Conservation (phyloP, 2,797 vertebrate species). For the Syngnathus acus region DNA sequence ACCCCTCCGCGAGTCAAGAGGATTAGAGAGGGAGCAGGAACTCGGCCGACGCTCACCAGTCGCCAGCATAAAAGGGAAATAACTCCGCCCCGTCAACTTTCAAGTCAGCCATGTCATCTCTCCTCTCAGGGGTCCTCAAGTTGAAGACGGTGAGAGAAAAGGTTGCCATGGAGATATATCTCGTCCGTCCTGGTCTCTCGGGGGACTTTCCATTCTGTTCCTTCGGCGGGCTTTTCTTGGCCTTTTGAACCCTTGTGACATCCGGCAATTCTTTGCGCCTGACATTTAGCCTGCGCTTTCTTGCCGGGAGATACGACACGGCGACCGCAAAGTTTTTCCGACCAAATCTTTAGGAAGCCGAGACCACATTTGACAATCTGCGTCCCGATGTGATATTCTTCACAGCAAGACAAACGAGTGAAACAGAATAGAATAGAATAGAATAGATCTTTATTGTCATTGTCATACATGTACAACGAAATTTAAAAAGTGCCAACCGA, state of each 20-base stretch:
- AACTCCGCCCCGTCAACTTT: conserved; percentile 63
- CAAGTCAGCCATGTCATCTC: conserved; percentile 65
- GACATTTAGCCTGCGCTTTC: conserved; percentile 46
- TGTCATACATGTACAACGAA: too few species aligned
- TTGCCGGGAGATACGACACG: conserved; percentile 30
- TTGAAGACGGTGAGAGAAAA: conserved; percentile 11
- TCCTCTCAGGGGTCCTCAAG: conserved; percentile 34
- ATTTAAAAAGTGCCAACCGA: too few species aligned
- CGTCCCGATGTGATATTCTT: background rate
- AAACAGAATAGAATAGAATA: too few species aligned
- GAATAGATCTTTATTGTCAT: too few species aligned
- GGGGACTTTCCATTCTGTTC: conserved; percentile 29
- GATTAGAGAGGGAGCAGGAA: conserved; percentile 45
- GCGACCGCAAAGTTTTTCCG: background rate
- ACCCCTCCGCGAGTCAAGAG: conserved; percentile 38
- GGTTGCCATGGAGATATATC: conserved; percentile 44
- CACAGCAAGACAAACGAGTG: background rate
- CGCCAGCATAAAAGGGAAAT: conserved; percentile 62
- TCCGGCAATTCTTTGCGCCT: conserved; percentile 36
- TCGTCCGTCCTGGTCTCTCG: conserved; percentile 17
- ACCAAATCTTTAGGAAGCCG: conserved; percentile 20
- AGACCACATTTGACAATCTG: conserved; percentile 16
- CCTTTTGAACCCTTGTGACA: background rate
- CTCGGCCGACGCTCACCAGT: conserved; percentile 44
- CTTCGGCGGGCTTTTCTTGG: background rate